Conservation (phyloP, 1,140 invertebrate genomes). For the Microplitis demolitor region DNA sequence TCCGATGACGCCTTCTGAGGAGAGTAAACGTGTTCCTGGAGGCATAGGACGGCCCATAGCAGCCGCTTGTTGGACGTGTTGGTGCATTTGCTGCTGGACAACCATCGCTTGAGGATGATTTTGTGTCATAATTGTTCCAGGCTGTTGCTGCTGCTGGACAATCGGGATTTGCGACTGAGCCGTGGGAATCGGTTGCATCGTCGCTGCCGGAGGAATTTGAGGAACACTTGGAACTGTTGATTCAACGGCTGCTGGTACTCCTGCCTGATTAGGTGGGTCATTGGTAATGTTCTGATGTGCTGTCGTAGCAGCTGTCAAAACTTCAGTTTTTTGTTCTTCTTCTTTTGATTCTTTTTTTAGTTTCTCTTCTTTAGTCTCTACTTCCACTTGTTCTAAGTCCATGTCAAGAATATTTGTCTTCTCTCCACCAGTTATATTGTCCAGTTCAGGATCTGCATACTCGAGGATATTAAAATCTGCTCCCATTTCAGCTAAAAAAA, state of each 20-base stretch:
- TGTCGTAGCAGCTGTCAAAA: constrained; percentile 31
- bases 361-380: constrained; percentile 64
- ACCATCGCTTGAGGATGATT: constrained; percentile 48
- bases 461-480: constrained; percentile 95
- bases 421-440: constrained; percentile 74
- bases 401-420: constrained; percentile 80
- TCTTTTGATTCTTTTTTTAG: constrained; percentile 60
- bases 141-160: constrained; percentile 24
- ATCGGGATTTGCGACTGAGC: constrained; percentile 36
- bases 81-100: constrained; percentile 64
- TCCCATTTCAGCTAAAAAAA: constrained; percentile 78
- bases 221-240: constrained; percentile 27
- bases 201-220: constrained; percentile 29
- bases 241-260: constrained; percentile 30
- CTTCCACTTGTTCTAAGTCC: constrained; percentile 74
- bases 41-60: constrained; percentile 66
- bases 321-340: constrained; percentile 48
- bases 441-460: constrained; percentile 94
- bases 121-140: constrained; percentile 38
- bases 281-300: constrained; percentile 37
- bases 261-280: constrained; percentile 27
- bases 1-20: constrained; percentile 69
- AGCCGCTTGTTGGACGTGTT: constrained; percentile 67
- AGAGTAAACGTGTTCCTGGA: constrained; percentile 66
- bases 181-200: constrained; percentile 35